Conservation (phyloP, 2,113 vertebrate species). For the Tylochromis polylepis region DNA sequence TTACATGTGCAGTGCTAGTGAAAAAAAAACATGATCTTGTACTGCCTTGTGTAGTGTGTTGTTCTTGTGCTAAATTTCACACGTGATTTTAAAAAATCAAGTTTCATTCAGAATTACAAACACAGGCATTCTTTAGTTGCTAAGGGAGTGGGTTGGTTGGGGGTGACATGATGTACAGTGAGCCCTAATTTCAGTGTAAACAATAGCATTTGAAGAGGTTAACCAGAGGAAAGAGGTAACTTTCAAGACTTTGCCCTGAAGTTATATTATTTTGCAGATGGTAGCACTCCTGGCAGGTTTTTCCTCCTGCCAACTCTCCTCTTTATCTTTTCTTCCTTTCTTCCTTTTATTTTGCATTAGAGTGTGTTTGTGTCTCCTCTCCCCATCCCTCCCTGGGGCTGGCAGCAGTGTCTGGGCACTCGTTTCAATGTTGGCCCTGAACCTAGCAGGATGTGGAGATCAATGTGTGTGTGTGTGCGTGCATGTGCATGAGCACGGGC, state of each 20-base stretch:
- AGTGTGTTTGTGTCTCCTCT: constrained; percentile 36
- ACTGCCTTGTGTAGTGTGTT: not conserved
- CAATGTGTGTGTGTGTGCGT: constrained; percentile 58
- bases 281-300: constrained; percentile 50
- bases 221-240: not conserved
- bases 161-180: not conserved
- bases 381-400: constrained; percentile 73
- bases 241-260: constrained; percentile 43
- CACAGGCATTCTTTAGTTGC: not conserved
- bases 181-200: constrained; percentile 3
- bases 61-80: not conserved
- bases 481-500: not conserved
- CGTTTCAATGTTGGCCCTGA: constrained; percentile 73
- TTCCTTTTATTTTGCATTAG: constrained; percentile 25
- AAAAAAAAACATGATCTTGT: not conserved
- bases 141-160: not conserved
- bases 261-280: constrained; percentile 57
- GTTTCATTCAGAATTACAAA: constrained; percentile 29
- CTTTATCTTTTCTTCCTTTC: not conserved
- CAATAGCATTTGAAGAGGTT: constrained; percentile 9
- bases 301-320: constrained; percentile 35
- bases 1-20: constrained; percentile 10
- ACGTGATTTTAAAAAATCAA: not conserved
- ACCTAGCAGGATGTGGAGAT: constrained; percentile 79
- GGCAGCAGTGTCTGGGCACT: constrained; percentile 76